phyloP scores from a whole-genome alignment of 2,888 invertebrate genomes.

The Pasiphila rectangulata region DNA sequence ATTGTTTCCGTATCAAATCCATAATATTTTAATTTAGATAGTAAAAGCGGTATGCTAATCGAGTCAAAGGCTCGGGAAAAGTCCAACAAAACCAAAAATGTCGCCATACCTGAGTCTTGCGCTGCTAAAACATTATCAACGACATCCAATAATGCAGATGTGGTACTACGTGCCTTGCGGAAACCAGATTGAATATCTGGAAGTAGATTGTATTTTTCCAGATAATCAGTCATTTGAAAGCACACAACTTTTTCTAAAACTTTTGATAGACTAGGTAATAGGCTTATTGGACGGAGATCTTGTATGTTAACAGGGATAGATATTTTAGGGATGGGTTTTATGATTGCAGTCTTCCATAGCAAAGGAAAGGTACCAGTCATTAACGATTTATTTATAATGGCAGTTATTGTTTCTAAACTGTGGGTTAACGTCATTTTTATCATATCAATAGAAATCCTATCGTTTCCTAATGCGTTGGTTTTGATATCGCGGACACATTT shows the following conservation, averaged over 20 bases:
- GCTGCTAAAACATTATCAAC: constrained; percentile 21
- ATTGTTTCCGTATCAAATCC: neutral
- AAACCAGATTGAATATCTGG: neutral
- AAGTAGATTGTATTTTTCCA: neutral
- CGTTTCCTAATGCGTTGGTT: neutral
- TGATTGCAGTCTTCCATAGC: neutral
- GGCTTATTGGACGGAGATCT: neutral
- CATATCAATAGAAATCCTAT: neutral
- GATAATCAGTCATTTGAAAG: neutral
- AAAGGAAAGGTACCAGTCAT: neutral
- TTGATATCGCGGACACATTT: neutral
- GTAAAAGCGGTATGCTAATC: neutral
- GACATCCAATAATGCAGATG: neutral
- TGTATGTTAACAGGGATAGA: neutral
- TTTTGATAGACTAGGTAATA: neutral
- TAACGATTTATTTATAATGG: neutral
- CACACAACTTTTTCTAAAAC: neutral
- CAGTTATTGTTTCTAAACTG: neutral
- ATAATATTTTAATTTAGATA: neutral
- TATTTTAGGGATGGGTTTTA: neutral
- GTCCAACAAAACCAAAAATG: constrained; percentile 24
- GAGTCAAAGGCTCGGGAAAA: constrained; percentile 15
- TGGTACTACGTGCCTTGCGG: neutral
- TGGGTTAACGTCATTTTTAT: neutral
- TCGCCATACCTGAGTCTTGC: constrained; percentile 20